A percentile compares a stretch with the other conserved stretches of the same genome.
These are phyloP conservation scores for Epinotia brunnichana DNA, from an alignment of 2,888 invertebrate genomes.

Conservation along the genomic window DNA sequence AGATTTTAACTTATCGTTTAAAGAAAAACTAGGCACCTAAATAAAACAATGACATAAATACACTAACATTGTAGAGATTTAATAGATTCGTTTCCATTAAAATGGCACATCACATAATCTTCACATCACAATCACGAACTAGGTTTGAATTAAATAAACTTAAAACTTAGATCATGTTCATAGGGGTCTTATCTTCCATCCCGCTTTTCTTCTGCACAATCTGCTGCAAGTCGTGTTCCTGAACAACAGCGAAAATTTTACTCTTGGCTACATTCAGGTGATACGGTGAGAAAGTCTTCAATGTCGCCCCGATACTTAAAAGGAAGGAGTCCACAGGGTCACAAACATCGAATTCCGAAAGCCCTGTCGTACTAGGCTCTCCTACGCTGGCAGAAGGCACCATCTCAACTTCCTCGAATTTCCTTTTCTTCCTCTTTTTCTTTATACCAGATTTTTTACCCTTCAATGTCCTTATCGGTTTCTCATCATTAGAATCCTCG, in stretches of 20 bases:
- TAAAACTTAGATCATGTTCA: constrained; percentile 33
- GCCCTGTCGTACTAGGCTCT: constrained; percentile 19
- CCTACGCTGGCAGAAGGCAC: constrained; percentile 18
- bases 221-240: constrained; percentile 77
- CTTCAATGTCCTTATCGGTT: constrained; percentile 31
- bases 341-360: constrained; percentile 39
- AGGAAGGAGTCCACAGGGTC: constrained; percentile 41
- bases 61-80: neutral
- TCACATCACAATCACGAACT: neutral
- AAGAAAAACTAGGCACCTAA: neutral
- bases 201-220: constrained; percentile 66
- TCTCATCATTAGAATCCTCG: constrained; percentile 30
- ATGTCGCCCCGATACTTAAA: constrained; percentile 63
- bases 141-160: neutral
- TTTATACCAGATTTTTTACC: constrained; percentile 35
- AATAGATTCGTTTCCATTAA: neutral
- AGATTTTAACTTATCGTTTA: neutral
- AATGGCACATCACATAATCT: constrained; percentile 2
- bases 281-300: constrained; percentile 75
- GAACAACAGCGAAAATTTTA: constrained; percentile 77
- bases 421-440: constrained; percentile 40
- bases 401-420: constrained; percentile 34
- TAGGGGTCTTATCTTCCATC: constrained; percentile 33
- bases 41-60: constrained; percentile 1
- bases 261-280: constrained; percentile 77